phyloP scores from a whole-genome alignment of 2,113 vertebrate species.

The Crotalus tigris region DNA sequence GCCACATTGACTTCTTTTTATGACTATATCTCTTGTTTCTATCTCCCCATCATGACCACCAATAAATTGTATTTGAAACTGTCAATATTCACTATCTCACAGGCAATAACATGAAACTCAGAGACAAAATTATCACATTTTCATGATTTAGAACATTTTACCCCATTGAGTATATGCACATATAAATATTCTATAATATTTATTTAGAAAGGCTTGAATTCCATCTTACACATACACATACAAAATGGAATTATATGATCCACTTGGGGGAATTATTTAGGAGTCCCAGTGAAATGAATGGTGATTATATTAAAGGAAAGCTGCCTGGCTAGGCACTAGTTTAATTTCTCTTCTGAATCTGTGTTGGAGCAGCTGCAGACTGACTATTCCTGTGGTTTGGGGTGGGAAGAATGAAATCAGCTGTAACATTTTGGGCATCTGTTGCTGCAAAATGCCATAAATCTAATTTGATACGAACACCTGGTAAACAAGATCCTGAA shows the following conservation, averaged over 20 bases:
- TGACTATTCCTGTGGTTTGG: neutral
- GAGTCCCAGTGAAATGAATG: neutral
- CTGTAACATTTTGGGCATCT: slow-evolving; percentile 17
- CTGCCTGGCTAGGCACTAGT: neutral
- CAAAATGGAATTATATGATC: neutral
- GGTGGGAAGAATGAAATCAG: neutral
- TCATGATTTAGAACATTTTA: neutral
- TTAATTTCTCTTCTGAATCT: neutral
- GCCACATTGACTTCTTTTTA: neutral
- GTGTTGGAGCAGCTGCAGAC: neutral
- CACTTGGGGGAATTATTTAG: neutral
- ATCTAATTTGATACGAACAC: slow-evolving; percentile 9
- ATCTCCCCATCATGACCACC: neutral
- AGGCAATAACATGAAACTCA: neutral
- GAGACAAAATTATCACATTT: neutral
- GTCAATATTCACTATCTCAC: slow-evolving; percentile 20
- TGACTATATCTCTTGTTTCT: neutral
- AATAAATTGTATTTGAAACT: neutral
- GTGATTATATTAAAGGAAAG: neutral
- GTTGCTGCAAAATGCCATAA: slow-evolving; percentile 10
- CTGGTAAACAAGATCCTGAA: slow-evolving; percentile 12
- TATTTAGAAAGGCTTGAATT: neutral
- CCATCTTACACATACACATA: neutral
- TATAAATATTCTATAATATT: neutral
- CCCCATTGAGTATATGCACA: neutral